Evolutionary conservation across 1,140 invertebrate species (phyloP).

Genomic region (Drosophila setifemur): DNA sequence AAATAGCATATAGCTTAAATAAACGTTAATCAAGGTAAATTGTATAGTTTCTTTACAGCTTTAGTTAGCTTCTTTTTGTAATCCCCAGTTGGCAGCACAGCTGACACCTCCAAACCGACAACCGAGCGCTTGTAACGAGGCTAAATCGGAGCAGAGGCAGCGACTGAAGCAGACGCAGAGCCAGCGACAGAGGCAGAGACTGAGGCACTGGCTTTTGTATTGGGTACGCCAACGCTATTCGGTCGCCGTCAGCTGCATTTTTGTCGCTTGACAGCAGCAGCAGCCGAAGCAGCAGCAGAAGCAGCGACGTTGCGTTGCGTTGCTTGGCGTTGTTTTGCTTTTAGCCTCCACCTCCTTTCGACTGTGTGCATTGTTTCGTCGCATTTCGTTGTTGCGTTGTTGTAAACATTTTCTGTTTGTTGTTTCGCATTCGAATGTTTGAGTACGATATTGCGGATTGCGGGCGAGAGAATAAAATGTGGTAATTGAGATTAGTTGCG

Average conservation of each 20-base stretch:
- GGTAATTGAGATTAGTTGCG: slow-evolving; percentile 28
- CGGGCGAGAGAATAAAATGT: slow-evolving; percentile 29
- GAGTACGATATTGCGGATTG: slow-evolving; percentile 28
- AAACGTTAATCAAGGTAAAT: too few species aligned
- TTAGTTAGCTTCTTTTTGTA: slow-evolving; percentile 1
- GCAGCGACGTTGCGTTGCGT: slow-evolving; percentile 30
- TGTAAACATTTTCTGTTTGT: slow-evolving; percentile 59
- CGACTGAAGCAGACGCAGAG: background rate
- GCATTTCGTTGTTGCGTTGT: too few species aligned
- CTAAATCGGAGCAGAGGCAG: slow-evolving; percentile 58
- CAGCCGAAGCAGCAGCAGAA: background rate
- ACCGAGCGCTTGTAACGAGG: slow-evolving; percentile 65
- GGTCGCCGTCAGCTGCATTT: slow-evolving; percentile 54
- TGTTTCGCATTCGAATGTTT: slow-evolving; percentile 52
- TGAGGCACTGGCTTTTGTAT: slow-evolving; percentile 6
- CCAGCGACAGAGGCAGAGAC: background rate
- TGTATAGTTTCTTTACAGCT: too few species aligned
- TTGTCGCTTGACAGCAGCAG: slow-evolving; percentile 40
- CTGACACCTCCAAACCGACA: slow-evolving; percentile 24
- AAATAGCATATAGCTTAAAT: too few species aligned
- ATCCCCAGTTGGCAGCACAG: slow-evolving; percentile 15
- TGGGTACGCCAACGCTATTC: slow-evolving; percentile 40
- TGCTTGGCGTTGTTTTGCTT: slow-evolving; percentile 58
- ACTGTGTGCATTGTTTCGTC: slow-evolving; percentile 69
- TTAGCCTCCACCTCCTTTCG: slow-evolving; percentile 79